Evolutionary conservation across 2,113 vertebrate species (phyloP).

Genomic region (Apteryx owenii): DNA sequence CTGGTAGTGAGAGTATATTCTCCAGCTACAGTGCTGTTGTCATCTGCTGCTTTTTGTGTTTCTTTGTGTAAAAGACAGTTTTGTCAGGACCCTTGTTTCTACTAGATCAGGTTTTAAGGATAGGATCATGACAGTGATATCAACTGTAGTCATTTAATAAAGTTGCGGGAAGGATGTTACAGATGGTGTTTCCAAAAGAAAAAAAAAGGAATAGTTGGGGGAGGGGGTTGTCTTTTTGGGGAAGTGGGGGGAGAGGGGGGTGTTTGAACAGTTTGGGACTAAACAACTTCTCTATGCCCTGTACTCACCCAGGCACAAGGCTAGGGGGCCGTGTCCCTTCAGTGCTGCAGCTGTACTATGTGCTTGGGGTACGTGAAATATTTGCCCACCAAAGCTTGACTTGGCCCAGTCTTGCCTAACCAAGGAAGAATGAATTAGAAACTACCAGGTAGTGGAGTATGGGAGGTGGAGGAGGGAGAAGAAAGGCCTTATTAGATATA

Average conservation of each 20-base stretch:
- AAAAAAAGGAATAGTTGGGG: neutral
- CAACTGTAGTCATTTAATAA: neutral
- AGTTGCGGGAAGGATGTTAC: neutral
- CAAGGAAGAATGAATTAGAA: neutral
- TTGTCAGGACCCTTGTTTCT: neutral
- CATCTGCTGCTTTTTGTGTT: neutral
- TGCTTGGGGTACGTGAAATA: neutral
- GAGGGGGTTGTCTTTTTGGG: too few relatives aligned
- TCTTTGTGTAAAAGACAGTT: neutral
- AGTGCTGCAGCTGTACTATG: neutral
- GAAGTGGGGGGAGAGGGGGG: too few relatives aligned
- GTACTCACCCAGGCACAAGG: neutral
- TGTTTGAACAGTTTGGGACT: too few relatives aligned
- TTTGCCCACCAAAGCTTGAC: neutral
- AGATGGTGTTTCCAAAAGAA: neutral
- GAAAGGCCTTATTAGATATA: rapidly evolving
- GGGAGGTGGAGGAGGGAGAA: neutral
- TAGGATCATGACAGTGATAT: neutral
- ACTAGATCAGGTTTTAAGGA: neutral
- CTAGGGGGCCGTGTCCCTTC: neutral
- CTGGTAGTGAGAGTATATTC: neutral
- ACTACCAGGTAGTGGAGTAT: neutral
- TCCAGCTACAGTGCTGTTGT: neutral
- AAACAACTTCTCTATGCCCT: neutral
- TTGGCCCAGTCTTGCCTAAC: neutral